These are phyloP conservation scores for Cryptocephalus primarius DNA, from an alignment of 2,888 invertebrate genomes.

Conservation along the genomic window DNA sequence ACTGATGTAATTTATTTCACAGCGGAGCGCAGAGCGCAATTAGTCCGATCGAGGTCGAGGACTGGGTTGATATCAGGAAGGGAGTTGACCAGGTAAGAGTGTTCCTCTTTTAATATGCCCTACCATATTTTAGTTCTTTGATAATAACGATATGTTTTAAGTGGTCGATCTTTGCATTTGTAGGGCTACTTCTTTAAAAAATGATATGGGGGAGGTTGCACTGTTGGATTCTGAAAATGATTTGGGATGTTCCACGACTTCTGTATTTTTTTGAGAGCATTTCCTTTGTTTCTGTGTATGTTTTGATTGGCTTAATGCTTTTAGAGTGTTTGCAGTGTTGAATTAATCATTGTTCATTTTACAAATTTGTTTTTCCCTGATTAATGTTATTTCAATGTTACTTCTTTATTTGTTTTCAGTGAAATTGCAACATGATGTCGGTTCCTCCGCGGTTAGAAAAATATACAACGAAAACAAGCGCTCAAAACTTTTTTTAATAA, in stretches of 20 bases:
- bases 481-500: too few relatives aligned
- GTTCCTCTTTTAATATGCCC: not conserved
- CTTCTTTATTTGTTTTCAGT: too few relatives aligned
- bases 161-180: constrained; percentile 7
- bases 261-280: constrained; percentile 17
- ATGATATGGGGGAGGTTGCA: constrained; percentile 9
- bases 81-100: constrained; percentile 58
- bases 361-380: too few relatives aligned
- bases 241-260: constrained; percentile 17
- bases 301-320: too few relatives aligned
- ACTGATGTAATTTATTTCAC: constrained; percentile 14
- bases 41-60: constrained; percentile 78
- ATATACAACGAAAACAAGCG: too few relatives aligned
- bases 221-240: constrained; percentile 13
- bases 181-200: constrained; percentile 15
- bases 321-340: too few relatives aligned
- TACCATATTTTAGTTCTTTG: not conserved
- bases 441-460: too few relatives aligned
- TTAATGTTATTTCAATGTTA: too few relatives aligned
- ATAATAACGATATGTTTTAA: not conserved
- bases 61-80: constrained; percentile 62
- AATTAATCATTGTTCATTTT: too few relatives aligned
- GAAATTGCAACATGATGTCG: too few relatives aligned
- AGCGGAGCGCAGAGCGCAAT: constrained; percentile 86
- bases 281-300: too few relatives aligned